Evolutionary conservation across 2,797 vertebrate species (phyloP).

Genomic region (Lepidocolaptes lacrymiger): DNA sequence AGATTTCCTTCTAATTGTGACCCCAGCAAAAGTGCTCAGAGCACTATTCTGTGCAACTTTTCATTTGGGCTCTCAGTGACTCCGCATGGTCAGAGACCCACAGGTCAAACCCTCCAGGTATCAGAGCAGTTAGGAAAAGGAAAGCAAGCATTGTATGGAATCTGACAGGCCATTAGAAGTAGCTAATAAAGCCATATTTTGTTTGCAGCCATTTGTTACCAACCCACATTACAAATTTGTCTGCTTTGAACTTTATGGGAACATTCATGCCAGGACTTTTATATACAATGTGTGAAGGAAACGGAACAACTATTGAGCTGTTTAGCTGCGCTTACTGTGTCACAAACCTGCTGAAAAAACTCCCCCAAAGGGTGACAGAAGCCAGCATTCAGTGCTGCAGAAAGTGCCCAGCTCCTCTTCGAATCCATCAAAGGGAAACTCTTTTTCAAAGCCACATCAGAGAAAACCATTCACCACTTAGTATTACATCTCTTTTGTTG

Average conservation of each 20-base stretch:
- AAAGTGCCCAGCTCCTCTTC: constrained; percentile 36
- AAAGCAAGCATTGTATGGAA: constrained; percentile 54
- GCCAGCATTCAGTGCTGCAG: constrained; percentile 22
- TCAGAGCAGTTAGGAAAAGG: constrained; percentile 45
- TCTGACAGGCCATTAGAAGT: constrained; percentile 60
- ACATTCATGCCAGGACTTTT: constrained; percentile 50
- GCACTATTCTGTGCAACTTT: constrained; percentile 24
- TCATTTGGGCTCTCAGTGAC: constrained; percentile 45
- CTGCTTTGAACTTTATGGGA: constrained; percentile 66
- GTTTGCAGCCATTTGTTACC: constrained; percentile 67
- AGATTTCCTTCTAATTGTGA: constrained; percentile 67
- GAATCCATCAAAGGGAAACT: constrained; percentile 30
- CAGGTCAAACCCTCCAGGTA: constrained; percentile 55
- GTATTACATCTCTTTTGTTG: constrained; percentile 52
- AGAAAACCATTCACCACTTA: constrained; percentile 54
- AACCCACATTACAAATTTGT: constrained; percentile 57
- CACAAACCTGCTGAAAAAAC: constrained; percentile 45
- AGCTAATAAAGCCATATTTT: constrained; percentile 74
- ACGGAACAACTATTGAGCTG: constrained; percentile 65
- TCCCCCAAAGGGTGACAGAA: constrained; percentile 45
- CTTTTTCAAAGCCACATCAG: constrained; percentile 55
- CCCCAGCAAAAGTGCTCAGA: constrained; percentile 40
- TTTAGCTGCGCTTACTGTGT: constrained; percentile 35
- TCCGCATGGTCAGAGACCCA: constrained; percentile 55
- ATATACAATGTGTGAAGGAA: constrained; percentile 57